These are phyloP conservation scores for Gymnothorax javanicus DNA, from an alignment of 2,797 vertebrate species.

Conservation along the genomic window DNA sequence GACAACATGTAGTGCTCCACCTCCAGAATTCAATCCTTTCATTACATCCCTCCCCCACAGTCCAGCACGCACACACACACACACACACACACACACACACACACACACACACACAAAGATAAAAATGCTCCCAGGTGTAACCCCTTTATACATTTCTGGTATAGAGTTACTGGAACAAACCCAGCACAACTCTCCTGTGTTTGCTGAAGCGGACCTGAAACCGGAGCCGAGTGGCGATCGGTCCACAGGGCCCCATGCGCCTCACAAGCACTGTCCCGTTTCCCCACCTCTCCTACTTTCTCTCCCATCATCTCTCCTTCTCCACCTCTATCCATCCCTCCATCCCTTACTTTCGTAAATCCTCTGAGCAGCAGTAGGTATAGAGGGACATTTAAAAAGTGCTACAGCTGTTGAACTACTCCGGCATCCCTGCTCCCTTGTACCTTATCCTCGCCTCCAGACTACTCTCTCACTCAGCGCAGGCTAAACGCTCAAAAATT, in stretches of 20 bases:
- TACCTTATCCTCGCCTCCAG: not conserved
- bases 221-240: no score
- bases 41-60: no score
- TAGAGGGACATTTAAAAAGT: not conserved
- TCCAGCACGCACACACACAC: not conserved
- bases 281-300: not conserved
- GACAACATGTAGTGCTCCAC: no score
- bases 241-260: no score
- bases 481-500: not conserved
- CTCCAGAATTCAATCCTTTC: no score
- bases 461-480: not conserved
- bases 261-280: no score
- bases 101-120: not conserved
- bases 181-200: no score
- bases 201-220: no score
- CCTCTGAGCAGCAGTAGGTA: not conserved
- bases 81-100: not conserved
- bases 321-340: not conserved
- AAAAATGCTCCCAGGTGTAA: no score
- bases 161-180: no score
- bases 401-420: not conserved
- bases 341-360: not conserved
- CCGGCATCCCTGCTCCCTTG: not conserved
- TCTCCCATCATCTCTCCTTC: not conserved
- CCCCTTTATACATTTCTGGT: no score